phyloP scores from a whole-genome alignment of 2,888 invertebrate genomes.

The Alloscopus bannaensis region DNA sequence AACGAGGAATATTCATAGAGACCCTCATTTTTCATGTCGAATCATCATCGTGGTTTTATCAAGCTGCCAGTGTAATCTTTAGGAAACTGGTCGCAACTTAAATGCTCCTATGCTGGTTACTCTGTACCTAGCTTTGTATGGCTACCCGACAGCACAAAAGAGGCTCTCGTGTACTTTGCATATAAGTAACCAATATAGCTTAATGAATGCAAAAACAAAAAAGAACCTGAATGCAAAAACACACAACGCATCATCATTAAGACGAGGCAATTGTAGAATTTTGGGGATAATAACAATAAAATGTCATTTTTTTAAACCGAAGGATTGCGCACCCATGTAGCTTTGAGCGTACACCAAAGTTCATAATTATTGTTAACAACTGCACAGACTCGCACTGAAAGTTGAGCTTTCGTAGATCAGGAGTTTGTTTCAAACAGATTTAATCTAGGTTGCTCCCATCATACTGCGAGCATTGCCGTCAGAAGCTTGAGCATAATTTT shows the following conservation, averaged over 20 bases:
- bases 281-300: not conserved
- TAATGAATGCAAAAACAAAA: not conserved
- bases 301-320: not conserved
- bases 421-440: not conserved
- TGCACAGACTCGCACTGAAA: not conserved
- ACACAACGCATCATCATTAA: not conserved
- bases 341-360: too few relatives aligned
- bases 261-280: not conserved
- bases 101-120: too few relatives aligned
- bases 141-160: too few relatives aligned
- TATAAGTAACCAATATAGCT: too few relatives aligned
- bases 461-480: not conserved
- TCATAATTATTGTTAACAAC: too few relatives aligned
- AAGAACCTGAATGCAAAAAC: constrained; percentile 1
- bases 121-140: too few relatives aligned
- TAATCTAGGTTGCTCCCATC: constrained; percentile 5
- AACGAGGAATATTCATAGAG: not conserved
- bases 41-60: not conserved
- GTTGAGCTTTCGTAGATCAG: not conserved
- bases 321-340: not conserved
- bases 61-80: too few relatives aligned
- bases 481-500: constrained; percentile 22
- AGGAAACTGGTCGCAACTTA: too few relatives aligned
- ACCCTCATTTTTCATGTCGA: not conserved
- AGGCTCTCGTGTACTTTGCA: too few relatives aligned